A percentile compares a stretch with the other conserved stretches of the same genome.
Evolutionary conservation across 2,113 vertebrate species (phyloP).

Genomic region (Protomyctophum bolini): DNA sequence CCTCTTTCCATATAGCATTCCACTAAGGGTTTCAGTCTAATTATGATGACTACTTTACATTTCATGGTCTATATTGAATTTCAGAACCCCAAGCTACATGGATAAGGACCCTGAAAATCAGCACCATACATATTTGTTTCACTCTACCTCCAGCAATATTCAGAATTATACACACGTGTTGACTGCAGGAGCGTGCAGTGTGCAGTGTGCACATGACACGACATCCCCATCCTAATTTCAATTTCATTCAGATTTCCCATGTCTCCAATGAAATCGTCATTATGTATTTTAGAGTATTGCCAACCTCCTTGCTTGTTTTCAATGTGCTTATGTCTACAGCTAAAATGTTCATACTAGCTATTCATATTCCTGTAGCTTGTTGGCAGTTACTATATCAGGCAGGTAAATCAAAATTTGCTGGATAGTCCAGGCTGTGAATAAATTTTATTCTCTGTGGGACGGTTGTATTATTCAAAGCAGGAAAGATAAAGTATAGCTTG

Average conservation of each 20-base stretch:
- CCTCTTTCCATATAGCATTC: constrained; percentile 42
- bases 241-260: constrained; percentile 59
- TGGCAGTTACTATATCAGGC: constrained; percentile 60
- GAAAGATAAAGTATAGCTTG: constrained; percentile 58
- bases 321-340: constrained; percentile 16
- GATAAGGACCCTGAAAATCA: constrained; percentile 56
- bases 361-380: constrained; percentile 39
- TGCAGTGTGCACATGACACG: constrained; percentile 52
- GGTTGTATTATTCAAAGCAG: constrained; percentile 64
- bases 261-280: constrained; percentile 39
- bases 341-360: constrained; percentile 22
- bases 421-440: constrained; percentile 57
- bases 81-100: constrained; percentile 42
- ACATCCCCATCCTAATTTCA: constrained; percentile 57
- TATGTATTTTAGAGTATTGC: constrained; percentile 23
- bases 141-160: constrained; percentile 47
- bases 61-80: constrained; percentile 64
- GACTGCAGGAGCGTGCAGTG: constrained; percentile 45
- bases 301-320: constrained; percentile 35
- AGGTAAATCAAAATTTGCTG: constrained; percentile 57
- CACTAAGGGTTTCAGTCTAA: constrained; percentile 57
- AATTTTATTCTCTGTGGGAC: constrained; percentile 57
- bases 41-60: constrained; percentile 63
- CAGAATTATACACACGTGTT: constrained; percentile 26
- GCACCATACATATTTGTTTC: constrained; percentile 21